A percentile compares a stretch with the other conserved stretches of the same genome.
Evolutionary conservation across 2,888 invertebrate species (phyloP).

Genomic region (Octonoba sinensis): DNA sequence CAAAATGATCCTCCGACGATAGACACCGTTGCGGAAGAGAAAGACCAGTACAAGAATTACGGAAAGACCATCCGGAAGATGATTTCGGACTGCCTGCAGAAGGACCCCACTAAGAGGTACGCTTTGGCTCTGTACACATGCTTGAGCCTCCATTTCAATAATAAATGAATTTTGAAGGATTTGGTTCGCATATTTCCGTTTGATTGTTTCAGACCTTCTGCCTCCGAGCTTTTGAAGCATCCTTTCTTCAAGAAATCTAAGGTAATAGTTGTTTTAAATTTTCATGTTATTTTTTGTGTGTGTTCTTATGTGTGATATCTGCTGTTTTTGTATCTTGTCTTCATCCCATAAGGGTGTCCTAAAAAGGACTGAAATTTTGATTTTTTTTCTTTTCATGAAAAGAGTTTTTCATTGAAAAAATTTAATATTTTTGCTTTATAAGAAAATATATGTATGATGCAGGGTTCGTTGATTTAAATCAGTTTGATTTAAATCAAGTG

Average conservation of each 20-base stretch:
- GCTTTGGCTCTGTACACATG: neutral
- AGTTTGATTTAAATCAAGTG: too few relatives aligned
- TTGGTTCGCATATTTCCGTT: neutral
- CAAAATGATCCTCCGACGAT: constrained; percentile 98
- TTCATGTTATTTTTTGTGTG: neutral
- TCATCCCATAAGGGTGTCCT: neutral
- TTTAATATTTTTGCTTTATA: too few relatives aligned
- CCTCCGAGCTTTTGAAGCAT: constrained; percentile 94
- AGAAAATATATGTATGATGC: too few relatives aligned
- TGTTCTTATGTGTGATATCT: neutral
- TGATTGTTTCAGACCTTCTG: constrained; percentile 79
- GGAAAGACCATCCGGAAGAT: constrained; percentile 98
- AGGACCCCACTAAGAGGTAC: constrained; percentile 88
- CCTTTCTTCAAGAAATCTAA: constrained; percentile 98
- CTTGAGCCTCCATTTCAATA: neutral
- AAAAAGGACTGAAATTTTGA: neutral
- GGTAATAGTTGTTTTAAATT: constrained; percentile 61
- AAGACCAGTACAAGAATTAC: constrained; percentile 97
- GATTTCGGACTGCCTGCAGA: constrained; percentile 95
- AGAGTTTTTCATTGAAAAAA: neutral
- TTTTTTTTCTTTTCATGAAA: neutral
- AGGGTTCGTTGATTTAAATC: too few relatives aligned
- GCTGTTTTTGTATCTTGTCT: neutral
- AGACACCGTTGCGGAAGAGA: constrained; percentile 94
- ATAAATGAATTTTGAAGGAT: neutral